Evolutionary conservation across 2,113 vertebrate species (phyloP), one percentile per base, ranked within the genome.

Genomic region (Opisthocomus hoazin): DNA sequence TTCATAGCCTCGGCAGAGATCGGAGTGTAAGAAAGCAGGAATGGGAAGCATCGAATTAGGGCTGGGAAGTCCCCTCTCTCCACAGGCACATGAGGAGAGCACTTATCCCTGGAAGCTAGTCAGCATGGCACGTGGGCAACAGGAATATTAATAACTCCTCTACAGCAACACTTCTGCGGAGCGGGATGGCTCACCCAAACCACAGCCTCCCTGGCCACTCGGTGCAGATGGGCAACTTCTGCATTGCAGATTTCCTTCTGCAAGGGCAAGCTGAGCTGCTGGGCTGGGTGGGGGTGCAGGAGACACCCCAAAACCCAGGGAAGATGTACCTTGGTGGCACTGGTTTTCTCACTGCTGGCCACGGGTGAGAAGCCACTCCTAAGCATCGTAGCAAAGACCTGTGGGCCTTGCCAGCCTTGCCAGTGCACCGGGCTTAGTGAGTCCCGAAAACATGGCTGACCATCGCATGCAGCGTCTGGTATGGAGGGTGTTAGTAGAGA

Each of bases 161-260:
- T 96, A 93, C 86, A 87, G 93, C 91, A 81, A 81, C 54, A 95
- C 92, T 97, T 97, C 95, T 97, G 94, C 9, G 17, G 93, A 79
- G 84, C 93, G 96, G 84, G 87, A 94, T 98, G 97, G 94, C 94
- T 98, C 97, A 97, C 77, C 48, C 86, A 97, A 96, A 98, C 98
- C 98, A 90, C 97, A 98, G 36, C 84, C 93, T 93, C 86, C 1
- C 3, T 65, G 84, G 95, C 78, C 76, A 68, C 86, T 78, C 12
- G 2, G 58, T 95, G 91, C 98, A 98, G 97, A 98, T 97, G 97
- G 95, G 69, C 96, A 97, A 97, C 98, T 98, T 98, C 98, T 97
- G 95, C 97, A 98, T 97, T 98, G 96, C 79, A 24, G 79, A 96
- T 75, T 95, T 98, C 96, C 96, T 66, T 77, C 96, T 96, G 92